Conservation (phyloP, 1,140 invertebrate genomes). For the Ephestia elutella region DNA sequence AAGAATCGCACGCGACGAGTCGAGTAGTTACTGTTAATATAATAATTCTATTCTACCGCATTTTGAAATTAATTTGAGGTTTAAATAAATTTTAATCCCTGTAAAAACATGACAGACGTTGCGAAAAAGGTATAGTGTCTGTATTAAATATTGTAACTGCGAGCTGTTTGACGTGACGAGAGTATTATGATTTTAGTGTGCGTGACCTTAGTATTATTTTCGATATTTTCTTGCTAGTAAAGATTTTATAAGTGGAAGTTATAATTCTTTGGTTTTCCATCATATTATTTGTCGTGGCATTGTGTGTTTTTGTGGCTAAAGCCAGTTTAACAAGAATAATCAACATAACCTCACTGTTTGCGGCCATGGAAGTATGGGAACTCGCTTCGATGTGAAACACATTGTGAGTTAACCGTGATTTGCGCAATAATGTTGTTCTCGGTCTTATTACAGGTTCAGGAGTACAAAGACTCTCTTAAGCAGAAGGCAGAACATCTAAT, state of each 20-base stretch:
- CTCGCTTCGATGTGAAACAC: neutral
- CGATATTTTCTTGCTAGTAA: neutral
- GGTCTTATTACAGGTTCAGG: constrained; percentile 79
- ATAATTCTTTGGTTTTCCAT: neutral
- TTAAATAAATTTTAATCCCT: constrained; percentile 8
- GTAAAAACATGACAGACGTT: constrained; percentile 64
- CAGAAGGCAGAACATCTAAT: constrained; percentile 89
- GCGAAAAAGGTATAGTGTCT: constrained; percentile 63
- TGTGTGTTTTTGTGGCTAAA: neutral
- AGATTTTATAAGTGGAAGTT: neutral
- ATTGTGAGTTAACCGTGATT: neutral
- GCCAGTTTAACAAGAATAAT: neutral
- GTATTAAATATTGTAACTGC: constrained; percentile 23
- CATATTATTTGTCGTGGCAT: neutral
- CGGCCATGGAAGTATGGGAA: constrained; percentile 31
- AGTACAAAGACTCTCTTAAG: constrained; percentile 88
- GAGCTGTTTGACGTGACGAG: constrained; percentile 38
- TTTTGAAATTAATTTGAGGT: constrained; percentile 21
- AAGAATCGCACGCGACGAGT: constrained; percentile 4
- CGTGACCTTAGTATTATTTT: constrained; percentile 33
- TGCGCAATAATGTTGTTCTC: too few relatives aligned
- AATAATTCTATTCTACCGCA: constrained; percentile 15
- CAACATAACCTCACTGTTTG: constrained; percentile 53
- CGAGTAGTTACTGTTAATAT: neutral
- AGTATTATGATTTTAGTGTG: constrained; percentile 23